A percentile compares a stretch with the other conserved stretches of the same genome.
phyloP scores from a whole-genome alignment of 2,888 invertebrate species.

The Phaedon cochleariae region DNA sequence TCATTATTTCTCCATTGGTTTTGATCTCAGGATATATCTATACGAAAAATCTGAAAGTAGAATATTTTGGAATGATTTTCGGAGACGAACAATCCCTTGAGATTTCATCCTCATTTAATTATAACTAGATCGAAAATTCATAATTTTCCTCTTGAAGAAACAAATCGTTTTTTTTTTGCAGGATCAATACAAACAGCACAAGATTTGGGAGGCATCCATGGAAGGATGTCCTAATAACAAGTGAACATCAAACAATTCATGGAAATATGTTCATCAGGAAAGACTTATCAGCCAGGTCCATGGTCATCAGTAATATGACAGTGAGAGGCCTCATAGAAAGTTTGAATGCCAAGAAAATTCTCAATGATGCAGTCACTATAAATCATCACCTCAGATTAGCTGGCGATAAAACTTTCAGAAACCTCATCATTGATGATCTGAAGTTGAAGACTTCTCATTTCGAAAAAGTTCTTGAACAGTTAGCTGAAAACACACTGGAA shows the following conservation, averaged over 20 bases:
- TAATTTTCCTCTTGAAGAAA: no score
- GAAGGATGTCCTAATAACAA: conserved; percentile 43
- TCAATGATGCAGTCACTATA: conserved; percentile 53
- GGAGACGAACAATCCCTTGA: no score
- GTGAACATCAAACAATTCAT: conserved; percentile 40
- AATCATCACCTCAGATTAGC: conserved; percentile 38
- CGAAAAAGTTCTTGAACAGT: conserved; percentile 17
- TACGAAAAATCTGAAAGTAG: no score
- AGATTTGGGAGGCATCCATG: conserved; percentile 44
- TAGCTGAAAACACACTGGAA: background rate
- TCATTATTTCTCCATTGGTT: no score
- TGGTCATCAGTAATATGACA: conserved; percentile 36
- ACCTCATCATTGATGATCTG: conserved; percentile 49
- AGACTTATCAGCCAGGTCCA: conserved; percentile 36
- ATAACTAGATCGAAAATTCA: no score
- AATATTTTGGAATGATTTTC: no score
- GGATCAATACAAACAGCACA: conserved; percentile 40
- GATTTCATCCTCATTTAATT: no score
- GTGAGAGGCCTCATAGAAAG: conserved; percentile 49
- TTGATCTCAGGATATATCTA: no score
- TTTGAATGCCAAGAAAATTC: conserved; percentile 49
- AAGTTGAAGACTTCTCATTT: conserved; percentile 37
- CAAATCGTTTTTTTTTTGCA: conserved; percentile 24
- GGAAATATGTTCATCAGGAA: conserved; percentile 43
- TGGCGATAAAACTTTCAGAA: conserved; percentile 52